Base-by-base conservation (phyloP, 2,797 vertebrate species). In the Borostomias antarcticus region DNA sequence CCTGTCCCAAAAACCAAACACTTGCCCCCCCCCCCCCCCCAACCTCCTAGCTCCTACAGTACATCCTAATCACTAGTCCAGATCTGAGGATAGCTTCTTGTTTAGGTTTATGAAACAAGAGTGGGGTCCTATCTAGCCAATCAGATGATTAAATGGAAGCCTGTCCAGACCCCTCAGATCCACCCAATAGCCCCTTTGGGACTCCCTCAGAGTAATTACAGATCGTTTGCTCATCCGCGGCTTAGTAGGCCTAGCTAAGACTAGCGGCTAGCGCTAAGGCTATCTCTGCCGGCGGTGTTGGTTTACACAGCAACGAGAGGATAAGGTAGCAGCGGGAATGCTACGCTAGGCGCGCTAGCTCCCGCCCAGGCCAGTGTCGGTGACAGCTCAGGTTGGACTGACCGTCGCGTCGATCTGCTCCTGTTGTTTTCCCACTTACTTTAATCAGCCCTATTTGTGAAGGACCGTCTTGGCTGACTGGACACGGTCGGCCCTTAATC, bases 151-250 rank as follows among this genome's bases (percentile, higher is more conserved):
- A n/a, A n/a, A n/a, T n/a, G n/a, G n/a, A n/a, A n/a, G n/a, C n/a
- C n/a, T n/a, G n/a, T n/a, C n/a, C n/a, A n/a, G n/a, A n/a, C n/a
- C n/a, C n/a, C n/a, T n/a, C n/a, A n/a, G n/a, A n/a, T n/a, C n/a
- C n/a, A n/a, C n/a, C n/a, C n/a, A n/a, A n/a, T n/a, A n/a, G n/a
- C n/a, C n/a, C n/a, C 8, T 56, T 56, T 2, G 28, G 17, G 26
- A 56, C 15, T 9, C 80, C 83, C 85, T 58, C 84, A 87, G 78
- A 80, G 60, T 89, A 88, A 91, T 91, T 91, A 90, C 85, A 79
- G 82, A 81, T 91, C 82, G 75, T 15, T n/a, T 35, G 47, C 62
- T 35, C 58, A n/a, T 47, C 65, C 40, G 66, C 66, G 11, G 69
- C 60, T 66, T 53, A n/a, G 48, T 68, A 47, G 59, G 59, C 50